A percentile compares a stretch with the other conserved stretches of the same genome.
Conservation (phyloP, 1,140 invertebrate genomes). For the Teleogryllus occipitalis region DNA sequence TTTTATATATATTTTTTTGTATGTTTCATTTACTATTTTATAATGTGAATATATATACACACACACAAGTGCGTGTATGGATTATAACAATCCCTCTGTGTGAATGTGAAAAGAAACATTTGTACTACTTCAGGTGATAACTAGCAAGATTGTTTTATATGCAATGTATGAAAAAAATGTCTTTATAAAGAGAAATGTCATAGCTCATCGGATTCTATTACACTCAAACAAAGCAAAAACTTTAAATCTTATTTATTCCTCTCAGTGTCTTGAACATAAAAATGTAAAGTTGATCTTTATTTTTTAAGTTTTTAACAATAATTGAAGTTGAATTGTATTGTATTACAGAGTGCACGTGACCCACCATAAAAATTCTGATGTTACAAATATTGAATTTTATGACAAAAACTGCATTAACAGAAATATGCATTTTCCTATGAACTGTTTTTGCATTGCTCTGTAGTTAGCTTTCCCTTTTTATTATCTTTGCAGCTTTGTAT, state of each 20-base stretch:
- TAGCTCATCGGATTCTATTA: background rate
- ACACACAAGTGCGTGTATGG: background rate
- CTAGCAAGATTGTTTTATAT: slow-evolving; percentile 1
- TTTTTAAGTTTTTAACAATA: no score
- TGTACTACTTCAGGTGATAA: slow-evolving; percentile 1
- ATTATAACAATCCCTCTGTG: background rate
- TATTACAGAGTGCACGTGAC: no score
- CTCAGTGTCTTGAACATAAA: background rate
- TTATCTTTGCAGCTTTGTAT: no score
- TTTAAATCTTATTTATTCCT: background rate
- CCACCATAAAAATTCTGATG: no score
- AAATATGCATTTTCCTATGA: no score
- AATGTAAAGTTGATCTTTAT: no score
- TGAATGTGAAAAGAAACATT: background rate
- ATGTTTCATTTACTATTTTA: slow-evolving; percentile 2
- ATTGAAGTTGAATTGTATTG: no score
- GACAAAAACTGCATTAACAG: no score
- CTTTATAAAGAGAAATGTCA: background rate
- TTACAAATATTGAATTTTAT: no score
- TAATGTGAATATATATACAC: slow-evolving; percentile 2
- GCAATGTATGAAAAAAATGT: background rate
- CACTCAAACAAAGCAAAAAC: background rate
- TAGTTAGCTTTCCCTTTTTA: no score
- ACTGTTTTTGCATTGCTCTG: no score
- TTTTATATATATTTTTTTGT: slow-evolving; percentile 4